Evolutionary conservation across 2,888 invertebrate genomes (phyloP).

Genomic region (Acanthosepion pharaonis): DNA sequence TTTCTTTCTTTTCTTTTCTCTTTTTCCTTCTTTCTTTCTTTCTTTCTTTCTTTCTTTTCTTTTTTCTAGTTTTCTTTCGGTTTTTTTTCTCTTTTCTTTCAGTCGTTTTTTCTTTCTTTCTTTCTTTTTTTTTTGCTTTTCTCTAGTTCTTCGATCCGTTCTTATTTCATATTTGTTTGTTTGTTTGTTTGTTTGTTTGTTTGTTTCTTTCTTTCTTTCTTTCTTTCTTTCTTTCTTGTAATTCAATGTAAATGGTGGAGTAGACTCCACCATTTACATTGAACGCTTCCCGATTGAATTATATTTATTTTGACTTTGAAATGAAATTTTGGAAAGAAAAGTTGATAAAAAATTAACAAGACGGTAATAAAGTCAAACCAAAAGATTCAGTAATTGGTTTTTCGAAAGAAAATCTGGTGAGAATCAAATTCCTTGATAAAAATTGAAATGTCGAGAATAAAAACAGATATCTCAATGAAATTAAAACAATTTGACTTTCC

Average conservation of each 20-base stretch:
- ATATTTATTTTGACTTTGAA: neutral
- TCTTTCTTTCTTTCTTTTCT: no score
- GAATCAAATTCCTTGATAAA: slow-evolving; percentile 33
- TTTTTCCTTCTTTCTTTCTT: no score
- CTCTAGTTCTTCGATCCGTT: no score
- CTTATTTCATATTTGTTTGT: neutral
- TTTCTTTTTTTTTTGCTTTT: neutral
- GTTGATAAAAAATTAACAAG: neutral
- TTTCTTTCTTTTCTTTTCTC: neutral
- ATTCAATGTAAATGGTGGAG: no score
- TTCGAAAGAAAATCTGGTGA: neutral
- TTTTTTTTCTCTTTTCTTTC: neutral
- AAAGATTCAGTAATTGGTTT: neutral
- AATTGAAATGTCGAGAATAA: neutral
- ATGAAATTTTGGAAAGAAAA: neutral
- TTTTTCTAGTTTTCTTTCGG: neutral
- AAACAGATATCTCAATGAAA: neutral
- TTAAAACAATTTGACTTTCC: neutral
- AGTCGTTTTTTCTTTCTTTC: no score
- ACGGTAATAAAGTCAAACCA: neutral
- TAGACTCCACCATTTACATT: neutral
- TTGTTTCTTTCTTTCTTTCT: neutral
- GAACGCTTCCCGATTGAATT: neutral
- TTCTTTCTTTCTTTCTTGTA: neutral
- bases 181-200: neutral